Percentiles rank a stretch among this genome's conserved stretches.
Evolutionary conservation across 2,888 invertebrate genomes (phyloP).

Genomic region (Galeopsomyia nigrocyanea): DNA sequence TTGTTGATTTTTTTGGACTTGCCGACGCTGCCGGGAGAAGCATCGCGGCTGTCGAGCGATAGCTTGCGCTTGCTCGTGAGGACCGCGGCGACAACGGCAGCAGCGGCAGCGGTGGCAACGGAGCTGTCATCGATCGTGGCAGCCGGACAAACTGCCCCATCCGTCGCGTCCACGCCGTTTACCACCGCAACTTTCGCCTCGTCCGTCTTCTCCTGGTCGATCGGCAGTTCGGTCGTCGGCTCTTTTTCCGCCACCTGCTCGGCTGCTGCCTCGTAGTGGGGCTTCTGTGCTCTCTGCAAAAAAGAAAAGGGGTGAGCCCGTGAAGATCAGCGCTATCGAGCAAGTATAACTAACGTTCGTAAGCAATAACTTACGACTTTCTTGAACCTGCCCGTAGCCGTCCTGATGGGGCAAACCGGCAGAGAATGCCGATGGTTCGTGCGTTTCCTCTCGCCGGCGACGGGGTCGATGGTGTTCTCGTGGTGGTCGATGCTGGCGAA

Average conservation of each 20-base stretch:
- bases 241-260: too few species aligned
- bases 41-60: conserved; percentile 64
- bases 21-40: conserved; percentile 66
- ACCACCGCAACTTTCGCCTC: conserved; percentile 8
- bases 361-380: neutral
- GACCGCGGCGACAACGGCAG: conserved; percentile 53
- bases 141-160: neutral
- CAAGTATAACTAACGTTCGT: too few species aligned
- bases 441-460: conserved; percentile 36
- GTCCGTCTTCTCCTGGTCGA: conserved; percentile 13
- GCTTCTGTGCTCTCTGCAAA: conserved; percentile 53
- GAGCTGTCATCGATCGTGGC: conserved; percentile 37
- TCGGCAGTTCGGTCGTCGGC: conserved; percentile 54
- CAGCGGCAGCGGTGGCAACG: conserved; percentile 25
- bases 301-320: too few species aligned
- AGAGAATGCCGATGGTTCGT: too few species aligned
- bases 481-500: conserved; percentile 59
- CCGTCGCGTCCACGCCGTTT: conserved; percentile 27
- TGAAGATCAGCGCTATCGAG: too few species aligned
- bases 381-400: conserved; percentile 60
- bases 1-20: conserved; percentile 68
- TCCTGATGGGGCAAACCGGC: too few species aligned
- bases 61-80: conserved; percentile 67
- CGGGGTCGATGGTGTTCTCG: conserved; percentile 59
- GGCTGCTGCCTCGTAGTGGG: conserved; percentile 65